Conservation (phyloP, 2,797 vertebrate genomes). For the Momotus momota region DNA sequence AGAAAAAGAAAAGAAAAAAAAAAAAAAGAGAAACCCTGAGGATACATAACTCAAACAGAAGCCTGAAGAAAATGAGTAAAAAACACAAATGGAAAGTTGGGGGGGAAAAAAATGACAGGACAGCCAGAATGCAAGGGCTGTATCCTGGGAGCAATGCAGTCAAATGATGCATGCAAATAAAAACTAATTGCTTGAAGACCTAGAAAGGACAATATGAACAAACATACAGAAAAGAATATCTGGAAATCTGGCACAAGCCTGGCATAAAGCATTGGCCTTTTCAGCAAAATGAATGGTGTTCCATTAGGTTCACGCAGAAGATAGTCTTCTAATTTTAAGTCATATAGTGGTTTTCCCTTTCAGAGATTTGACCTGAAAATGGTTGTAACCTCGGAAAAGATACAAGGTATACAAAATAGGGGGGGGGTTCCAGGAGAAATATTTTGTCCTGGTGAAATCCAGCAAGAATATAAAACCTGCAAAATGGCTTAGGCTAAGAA, state of each 20-base stretch:
- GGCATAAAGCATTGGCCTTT: background rate
- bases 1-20: background rate
- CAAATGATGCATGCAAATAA: constrained; percentile 63
- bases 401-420: background rate
- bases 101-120: background rate
- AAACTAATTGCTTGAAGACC: constrained; percentile 55
- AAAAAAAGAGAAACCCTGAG: background rate
- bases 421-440: background rate
- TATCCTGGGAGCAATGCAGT: constrained; percentile 16
- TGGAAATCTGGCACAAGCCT: background rate
- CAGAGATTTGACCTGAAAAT: background rate
- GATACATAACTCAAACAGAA: background rate
- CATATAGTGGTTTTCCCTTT: background rate
- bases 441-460: background rate
- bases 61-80: background rate
- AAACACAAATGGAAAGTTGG: background rate
- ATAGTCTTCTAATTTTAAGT: background rate
- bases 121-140: background rate
- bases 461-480: background rate
- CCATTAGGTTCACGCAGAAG: background rate
- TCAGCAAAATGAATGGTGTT: background rate
- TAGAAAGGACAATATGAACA: constrained; percentile 36
- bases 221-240: background rate
- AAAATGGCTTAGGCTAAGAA: background rate
- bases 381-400: background rate